phyloP scores from a whole-genome alignment of 2,113 vertebrate species.

The Heterochromis multidens region DNA sequence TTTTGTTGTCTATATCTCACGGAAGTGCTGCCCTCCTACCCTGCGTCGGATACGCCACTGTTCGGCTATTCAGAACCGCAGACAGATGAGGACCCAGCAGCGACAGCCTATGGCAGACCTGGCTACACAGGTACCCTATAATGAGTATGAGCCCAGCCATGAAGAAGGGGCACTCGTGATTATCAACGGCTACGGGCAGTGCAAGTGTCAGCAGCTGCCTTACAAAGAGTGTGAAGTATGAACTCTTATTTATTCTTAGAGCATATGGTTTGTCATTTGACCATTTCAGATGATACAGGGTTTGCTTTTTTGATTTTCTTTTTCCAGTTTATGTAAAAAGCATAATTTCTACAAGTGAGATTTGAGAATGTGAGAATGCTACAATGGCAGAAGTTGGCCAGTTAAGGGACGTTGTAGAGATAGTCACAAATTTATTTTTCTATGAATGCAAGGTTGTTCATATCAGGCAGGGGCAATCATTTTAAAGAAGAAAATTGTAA shows the following conservation, averaged over 20 bases:
- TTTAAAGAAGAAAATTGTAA: slow-evolving; percentile 71
- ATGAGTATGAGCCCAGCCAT: slow-evolving; percentile 95
- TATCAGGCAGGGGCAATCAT: slow-evolving; percentile 78
- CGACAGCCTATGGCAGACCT: slow-evolving; percentile 95
- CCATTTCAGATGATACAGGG: slow-evolving; percentile 80
- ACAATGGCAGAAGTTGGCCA: slow-evolving; percentile 52
- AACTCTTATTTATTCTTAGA: slow-evolving; percentile 80
- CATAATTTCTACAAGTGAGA: slow-evolving; percentile 71
- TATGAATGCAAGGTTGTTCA: slow-evolving; percentile 77
- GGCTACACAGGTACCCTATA: slow-evolving; percentile 97
- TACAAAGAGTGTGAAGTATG: slow-evolving; percentile 99
- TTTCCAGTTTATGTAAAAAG: slow-evolving; percentile 70
- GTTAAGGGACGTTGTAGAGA: slow-evolving; percentile 61
- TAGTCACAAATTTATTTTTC: slow-evolving; percentile 82
- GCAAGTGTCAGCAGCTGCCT: slow-evolving; percentile 99
- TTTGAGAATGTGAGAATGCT: slow-evolving; percentile 64
- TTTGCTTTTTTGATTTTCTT: slow-evolving; percentile 73
- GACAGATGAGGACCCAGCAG: slow-evolving; percentile 97
- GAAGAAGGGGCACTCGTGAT: slow-evolving; percentile 96
- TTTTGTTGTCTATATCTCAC: slow-evolving; percentile 98
- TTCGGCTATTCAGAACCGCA: slow-evolving; percentile 95
- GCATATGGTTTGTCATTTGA: slow-evolving; percentile 77
- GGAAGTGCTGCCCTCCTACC: slow-evolving; percentile 98
- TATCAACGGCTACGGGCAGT: slow-evolving; percentile 98
- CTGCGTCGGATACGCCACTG: slow-evolving; percentile 96